Evolutionary conservation across 2,888 invertebrate genomes (phyloP), one percentile per base, ranked within the genome.

Genomic region (Idaea straminata): DNA sequence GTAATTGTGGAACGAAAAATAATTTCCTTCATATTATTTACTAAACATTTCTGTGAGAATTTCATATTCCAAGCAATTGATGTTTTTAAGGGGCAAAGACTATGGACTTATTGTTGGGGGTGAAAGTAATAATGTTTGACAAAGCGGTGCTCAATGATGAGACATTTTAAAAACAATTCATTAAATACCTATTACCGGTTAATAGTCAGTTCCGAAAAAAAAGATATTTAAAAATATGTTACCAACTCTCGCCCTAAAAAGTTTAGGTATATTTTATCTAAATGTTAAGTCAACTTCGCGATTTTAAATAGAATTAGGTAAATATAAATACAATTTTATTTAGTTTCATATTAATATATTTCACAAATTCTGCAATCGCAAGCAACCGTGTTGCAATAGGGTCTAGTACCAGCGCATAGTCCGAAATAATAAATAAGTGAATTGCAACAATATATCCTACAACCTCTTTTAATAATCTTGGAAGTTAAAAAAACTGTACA

Each of bases 71-170:
- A 13, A 47, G 47, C 47, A 47, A 47, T 47, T 47, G 47, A 47
- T 13, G 47, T 47, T 47, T 47, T 47, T 13, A 47, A 47, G 47
- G 47, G 47, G 35, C 59, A 34, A 6, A 5, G 35, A 25, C 25
- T 25, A 25, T 25, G 25, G 25, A 25, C 25, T 25, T 25, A 25
- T 25, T 25, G 35, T n/a, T 61, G 34, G n/a, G 61, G 61, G 15
- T 62, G 57, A 47, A 47, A 47, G 47, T 61, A n/a, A 34, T 35
- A n/a, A 61, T n/a, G 35, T 61, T 61, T 47, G 47, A 61, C 61
- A 59, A 62, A 62, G 61, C 57, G 61, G 65, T 65, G 59, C 61
- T 63, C 69, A 10, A 13, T 47, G 47, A 47, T 10, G 13, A 7
- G 13, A 47, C 47, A 10, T 47, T 47, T 47, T 47, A 47, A 47